Base-by-base conservation (phyloP, 2,888 invertebrate genomes). In the Cephus runcator region DNA sequence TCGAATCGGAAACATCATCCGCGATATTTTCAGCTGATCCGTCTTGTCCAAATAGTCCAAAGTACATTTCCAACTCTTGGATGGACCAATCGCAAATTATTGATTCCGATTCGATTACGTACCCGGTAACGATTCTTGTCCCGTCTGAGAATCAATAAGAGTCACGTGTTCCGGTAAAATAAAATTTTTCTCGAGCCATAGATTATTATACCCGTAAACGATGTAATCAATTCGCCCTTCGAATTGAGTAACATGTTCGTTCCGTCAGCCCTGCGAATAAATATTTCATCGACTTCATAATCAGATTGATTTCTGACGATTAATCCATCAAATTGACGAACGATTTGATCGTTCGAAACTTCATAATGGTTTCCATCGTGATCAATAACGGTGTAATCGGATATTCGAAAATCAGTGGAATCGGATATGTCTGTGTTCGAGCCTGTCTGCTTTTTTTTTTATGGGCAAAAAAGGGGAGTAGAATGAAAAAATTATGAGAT, bases 251-350 rank as follows among this genome's bases (percentile, higher is more conserved):
- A 81, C 79, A 84, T 86, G 81, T 87, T 84, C 74, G 88, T 90
- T 76, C 90, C 90, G 79, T 90, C 91, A 69, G 82, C 87, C 69
- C 91, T 87, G 12, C 87, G 83, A 40, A 83, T 86, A 81, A 90
- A 90, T 85, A 86, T 88, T 85, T 90, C 89, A 80, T 84, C 83
- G 79, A 84, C 83, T 81, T 87, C 87, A 83, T 88, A 88, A 83
- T 90, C 87, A 79, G 87, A 88, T 75, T 83, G 85, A 79, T 82
- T 83, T 81, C 87, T 89, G 79, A 88, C 85, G 74, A 89, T 87
- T 82, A 88, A 87, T 86, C 85, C 87, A 85, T 90, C 87, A 81
- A 87, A 85, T 79, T 88, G 86, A 69, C 83, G 84, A 76, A 87
- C 84, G 81, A 88, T 80, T 83, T 81, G 82, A 79, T 85, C 88